Conservation (phyloP, 2,113 vertebrate species). For the Danio rerio region GRCz12tu NC_133189.1:53182001-53182500, state of each 20-base stretch:
- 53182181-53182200: slow-evolving; percentile 37
- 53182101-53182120: slow-evolving; percentile 46
- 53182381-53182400: background rate
- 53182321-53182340: background rate
- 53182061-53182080: slow-evolving; percentile 53
- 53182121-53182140: slow-evolving; percentile 53
- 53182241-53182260: slow-evolving; percentile 8
- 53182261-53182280: background rate
- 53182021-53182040: slow-evolving; percentile 35
- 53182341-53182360: background rate
- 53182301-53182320: background rate
- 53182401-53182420: too few species aligned
- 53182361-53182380: background rate
- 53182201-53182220: slow-evolving; percentile 48
- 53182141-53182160: slow-evolving; percentile 59
- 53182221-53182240: slow-evolving; percentile 36
- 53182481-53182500: too few species aligned
- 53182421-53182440: too few species aligned
- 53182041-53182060: background rate
- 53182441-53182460: too few species aligned
- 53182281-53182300: background rate
- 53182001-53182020: background rate
- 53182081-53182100: slow-evolving; percentile 49
- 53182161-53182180: slow-evolving; percentile 24
- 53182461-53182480: too few species aligned